Evolutionary conservation across 1,140 invertebrate genomes (phyloP), one percentile per base, ranked within the genome.

Genomic region (Zaprionus nigranus): DNA sequence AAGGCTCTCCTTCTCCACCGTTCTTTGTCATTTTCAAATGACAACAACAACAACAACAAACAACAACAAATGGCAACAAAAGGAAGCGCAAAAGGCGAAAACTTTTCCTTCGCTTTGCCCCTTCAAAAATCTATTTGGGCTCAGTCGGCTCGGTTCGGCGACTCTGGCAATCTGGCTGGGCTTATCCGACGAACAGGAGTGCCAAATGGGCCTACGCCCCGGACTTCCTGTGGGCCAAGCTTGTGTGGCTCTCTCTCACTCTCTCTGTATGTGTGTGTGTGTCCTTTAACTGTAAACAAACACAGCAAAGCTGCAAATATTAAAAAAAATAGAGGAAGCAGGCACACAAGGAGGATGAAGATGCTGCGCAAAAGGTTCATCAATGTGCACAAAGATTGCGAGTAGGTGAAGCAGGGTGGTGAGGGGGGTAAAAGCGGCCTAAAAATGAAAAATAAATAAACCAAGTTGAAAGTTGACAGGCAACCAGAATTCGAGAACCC

Each of bases 371-470:
- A 69, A 80, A 80, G 69, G 74, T 80, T 81, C 59, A 83, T 83
- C 63, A 79, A 81, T 79, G 64, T 46, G 64, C 53, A 81, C 83
- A 53, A 73, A 68, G 65, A 63, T 60, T 57, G 51, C 36, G 20
- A 22, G 38, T 12, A 2, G 12, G 6, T n/a, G n/a, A 26, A 20
- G 3, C 20, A 7, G 13, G 13, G 13, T 20, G 30, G n/a, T 34
- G 36, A 36, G 51, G 34, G 22, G 22, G 53, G 46, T 13, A 24
- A 62, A 63, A 63, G 57, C 59, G 26, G 56, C 69, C 43, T 61
- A 63, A 71, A 71, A 71, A 75, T 81, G 51, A 75, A 88, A 75
- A 84, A 81, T 81, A 81, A 88, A 87, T 81, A 84, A 78, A 78
- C 43, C 61, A 73, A 84, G 70, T 79, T 81, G 49, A 78, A 81